Evolutionary conservation across 2,113 vertebrate species (phyloP).

Genomic region (Sakesphorus luctuosus): DNA sequence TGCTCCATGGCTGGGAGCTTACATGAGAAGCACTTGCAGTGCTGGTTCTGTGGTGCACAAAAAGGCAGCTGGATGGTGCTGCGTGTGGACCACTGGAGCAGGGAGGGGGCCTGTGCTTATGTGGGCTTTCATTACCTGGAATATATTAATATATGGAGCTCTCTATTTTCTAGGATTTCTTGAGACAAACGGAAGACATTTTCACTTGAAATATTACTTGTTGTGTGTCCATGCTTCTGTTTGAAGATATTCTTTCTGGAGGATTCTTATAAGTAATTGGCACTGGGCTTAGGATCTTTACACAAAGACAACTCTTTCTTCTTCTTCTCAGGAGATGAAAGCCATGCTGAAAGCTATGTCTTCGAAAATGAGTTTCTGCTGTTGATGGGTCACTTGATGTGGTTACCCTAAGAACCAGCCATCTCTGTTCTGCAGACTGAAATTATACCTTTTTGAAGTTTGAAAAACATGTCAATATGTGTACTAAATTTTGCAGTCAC

Average conservation of each 20-base stretch:
- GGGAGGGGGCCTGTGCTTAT: background rate
- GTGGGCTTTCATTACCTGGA: background rate
- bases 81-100: background rate
- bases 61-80: background rate
- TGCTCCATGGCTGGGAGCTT: background rate
- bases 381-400: constrained; percentile 37
- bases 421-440: background rate
- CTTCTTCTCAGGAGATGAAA: background rate
- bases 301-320: background rate
- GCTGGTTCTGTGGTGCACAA: background rate
- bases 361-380: constrained; percentile 25
- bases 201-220: background rate
- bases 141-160: background rate
- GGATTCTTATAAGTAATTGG: background rate
- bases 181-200: background rate
- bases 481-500: background rate
- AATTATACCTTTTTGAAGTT: constrained; percentile 11
- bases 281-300: background rate
- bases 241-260: background rate
- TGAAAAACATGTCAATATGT: constrained; percentile 22
- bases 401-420: constrained; percentile 16
- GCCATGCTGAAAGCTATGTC: background rate
- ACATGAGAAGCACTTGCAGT: background rate
- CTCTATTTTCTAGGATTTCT: background rate
- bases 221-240: background rate